A percentile compares a stretch with the other conserved stretches of the same genome.
phyloP scores from a whole-genome alignment of 2,797 vertebrate genomes.

The Sciaenops ocellatus region DNA sequence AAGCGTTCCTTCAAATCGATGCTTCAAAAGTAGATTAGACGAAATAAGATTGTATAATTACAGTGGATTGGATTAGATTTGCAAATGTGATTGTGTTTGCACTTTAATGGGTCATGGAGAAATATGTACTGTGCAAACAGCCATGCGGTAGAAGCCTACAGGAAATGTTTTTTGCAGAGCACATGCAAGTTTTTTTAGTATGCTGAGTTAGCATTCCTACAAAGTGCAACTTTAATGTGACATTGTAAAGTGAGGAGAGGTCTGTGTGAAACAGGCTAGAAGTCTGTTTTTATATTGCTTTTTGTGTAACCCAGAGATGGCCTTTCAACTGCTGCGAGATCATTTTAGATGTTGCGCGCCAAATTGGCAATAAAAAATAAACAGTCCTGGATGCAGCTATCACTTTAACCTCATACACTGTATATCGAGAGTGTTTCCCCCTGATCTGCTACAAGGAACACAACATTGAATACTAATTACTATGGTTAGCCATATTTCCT shows the following conservation, averaged over 20 bases:
- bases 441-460: slow-evolving; percentile 30
- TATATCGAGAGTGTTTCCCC: slow-evolving; percentile 33
- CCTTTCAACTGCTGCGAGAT: slow-evolving; percentile 27
- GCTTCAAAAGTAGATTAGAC: slow-evolving; percentile 18
- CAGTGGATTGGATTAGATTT: slow-evolving; percentile 31
- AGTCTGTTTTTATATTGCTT: slow-evolving; percentile 24
- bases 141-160: neutral
- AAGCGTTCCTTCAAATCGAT: neutral
- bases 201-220: slow-evolving; percentile 33
- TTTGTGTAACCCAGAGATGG: slow-evolving; percentile 23
- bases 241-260: neutral
- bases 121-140: slow-evolving; percentile 13
- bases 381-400: slow-evolving; percentile 23
- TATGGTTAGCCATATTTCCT: slow-evolving; percentile 39
- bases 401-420: slow-evolving; percentile 6
- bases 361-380: slow-evolving; percentile 53
- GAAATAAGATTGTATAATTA: slow-evolving; percentile 17
- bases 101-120: slow-evolving; percentile 17
- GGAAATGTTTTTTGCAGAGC: slow-evolving; percentile 20
- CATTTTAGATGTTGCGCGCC: slow-evolving; percentile 31
- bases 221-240: slow-evolving; percentile 33
- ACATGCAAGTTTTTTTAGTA: neutral
- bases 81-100: slow-evolving; percentile 38
- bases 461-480: slow-evolving; percentile 49
- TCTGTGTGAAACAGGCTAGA: slow-evolving; percentile 13